Evolutionary conservation across 2,888 invertebrate species (phyloP), one percentile per base, ranked within the genome.

Genomic region (Melanostoma scalare): DNA sequence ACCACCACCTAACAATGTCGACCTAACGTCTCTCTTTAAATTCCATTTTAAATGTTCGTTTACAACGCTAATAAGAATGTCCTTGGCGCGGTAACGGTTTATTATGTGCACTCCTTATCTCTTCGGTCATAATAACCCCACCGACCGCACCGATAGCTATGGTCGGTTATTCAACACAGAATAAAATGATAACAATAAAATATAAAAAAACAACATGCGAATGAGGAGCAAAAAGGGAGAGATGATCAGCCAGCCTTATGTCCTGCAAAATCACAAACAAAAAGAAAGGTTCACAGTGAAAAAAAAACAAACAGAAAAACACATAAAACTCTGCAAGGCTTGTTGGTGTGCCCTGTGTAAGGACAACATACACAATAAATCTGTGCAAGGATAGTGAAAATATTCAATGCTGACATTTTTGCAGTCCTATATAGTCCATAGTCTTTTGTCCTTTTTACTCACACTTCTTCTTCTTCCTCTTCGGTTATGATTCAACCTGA

Each of bases 61-160:
- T 63, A 84, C 84, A 67, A 71, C 84, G 79, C 84, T 84, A 84
- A 84, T 84, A 84, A 84, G 78, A 84, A 84, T 79, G 79, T 84
- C 71, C 84, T 79, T 75, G 78, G 65, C 71, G 74, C 67, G 65
- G 78, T 79, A 79, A 79, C 74, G 74, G 84, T 84, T 77, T 79
- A 84, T 74, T 84, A 74, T 75, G 69, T 84, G 60, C 71, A 69
- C 74, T 82, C 55, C 79, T 84, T 78, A 84, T 84, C 84, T 67
- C 42, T 84, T 58, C 65, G 73, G 79, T 50, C 60, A 44, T 61
- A 69, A 79, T 56, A 68, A 65, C 67, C 72, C 65, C 40, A 56
- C 46, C 65, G 53, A 60, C 60, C 71, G 30, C 36, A 3, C 8
- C 60, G 44, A 52, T 75, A 58, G 46, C 55, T 48, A 38, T 38